These are phyloP conservation scores for Xiphydria camelus DNA, from an alignment of 2,888 invertebrate genomes.

Conservation along the genomic window DNA sequence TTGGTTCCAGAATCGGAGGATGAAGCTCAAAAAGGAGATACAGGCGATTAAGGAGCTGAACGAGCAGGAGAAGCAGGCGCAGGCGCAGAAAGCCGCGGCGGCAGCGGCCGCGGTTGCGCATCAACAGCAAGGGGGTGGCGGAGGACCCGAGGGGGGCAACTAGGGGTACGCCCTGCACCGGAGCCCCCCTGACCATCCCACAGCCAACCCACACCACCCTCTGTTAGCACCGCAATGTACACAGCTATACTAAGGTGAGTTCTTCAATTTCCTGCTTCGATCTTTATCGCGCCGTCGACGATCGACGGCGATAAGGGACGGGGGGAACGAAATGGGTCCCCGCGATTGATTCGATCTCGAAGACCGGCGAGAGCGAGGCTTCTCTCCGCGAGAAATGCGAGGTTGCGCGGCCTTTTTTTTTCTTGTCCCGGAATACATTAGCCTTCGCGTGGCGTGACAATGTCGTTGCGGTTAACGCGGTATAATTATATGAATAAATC, in stretches of 20 bases:
- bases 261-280: too few relatives aligned
- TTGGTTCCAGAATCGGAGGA: conserved; percentile 97
- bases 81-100: conserved; percentile 85
- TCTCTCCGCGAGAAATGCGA: too few relatives aligned
- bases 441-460: too few relatives aligned
- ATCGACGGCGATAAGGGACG: too few relatives aligned
- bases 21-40: conserved; percentile 98
- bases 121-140: conserved; percentile 56
- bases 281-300: too few relatives aligned
- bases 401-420: too few relatives aligned
- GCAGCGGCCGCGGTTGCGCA: conserved; percentile 74
- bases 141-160: conserved; percentile 56
- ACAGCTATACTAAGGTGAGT: conserved; percentile 58
- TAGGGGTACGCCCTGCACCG: conserved; percentile 60
- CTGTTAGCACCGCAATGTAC: conserved; percentile 58
- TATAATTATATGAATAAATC: too few relatives aligned
- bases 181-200: conserved; percentile 55
- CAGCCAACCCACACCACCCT: conserved; percentile 57
- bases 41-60: conserved; percentile 98
- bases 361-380: too few relatives aligned
- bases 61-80: conserved; percentile 95
- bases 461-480: too few relatives aligned
- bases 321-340: too few relatives aligned
- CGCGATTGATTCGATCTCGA: too few relatives aligned
- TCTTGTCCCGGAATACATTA: too few relatives aligned